Percentiles rank a stretch among this genome's conserved stretches.
phyloP scores from a whole-genome alignment of 2,888 invertebrate genomes.

The Neocrepidodera transversa region DNA sequence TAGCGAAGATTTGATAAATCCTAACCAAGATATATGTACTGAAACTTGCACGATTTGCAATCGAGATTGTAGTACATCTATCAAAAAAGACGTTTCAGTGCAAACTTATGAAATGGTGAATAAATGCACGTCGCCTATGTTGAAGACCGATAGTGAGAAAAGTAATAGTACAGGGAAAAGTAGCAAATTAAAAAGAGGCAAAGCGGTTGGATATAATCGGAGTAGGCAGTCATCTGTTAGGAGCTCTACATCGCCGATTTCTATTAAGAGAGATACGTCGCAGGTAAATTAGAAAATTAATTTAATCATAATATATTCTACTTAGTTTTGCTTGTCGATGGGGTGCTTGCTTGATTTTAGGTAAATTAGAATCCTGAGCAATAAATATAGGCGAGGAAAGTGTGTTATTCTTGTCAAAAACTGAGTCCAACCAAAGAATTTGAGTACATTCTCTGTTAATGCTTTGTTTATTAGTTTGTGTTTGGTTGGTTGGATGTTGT shows the following conservation, averaged over 20 bases:
- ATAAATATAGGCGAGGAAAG: too few species aligned
- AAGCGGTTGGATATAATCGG: conserved; percentile 18
- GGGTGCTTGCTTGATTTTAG: too few species aligned
- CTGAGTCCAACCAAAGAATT: too few species aligned
- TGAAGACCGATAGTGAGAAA: conserved; percentile 44
- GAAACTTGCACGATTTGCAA: conserved; percentile 12
- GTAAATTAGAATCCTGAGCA: too few species aligned
- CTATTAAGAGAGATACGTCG: conserved; percentile 8
- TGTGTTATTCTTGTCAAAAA: too few species aligned
- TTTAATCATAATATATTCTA: background rate
- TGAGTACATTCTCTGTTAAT: too few species aligned
- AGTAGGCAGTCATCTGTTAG: conserved; percentile 22
- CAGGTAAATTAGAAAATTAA: conserved; percentile 1
- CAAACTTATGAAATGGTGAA: conserved; percentile 63
- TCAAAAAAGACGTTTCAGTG: conserved; percentile 62
- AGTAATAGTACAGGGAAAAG: conserved; percentile 30
- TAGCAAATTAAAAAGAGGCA: conserved; percentile 30
- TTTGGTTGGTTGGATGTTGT: too few species aligned
- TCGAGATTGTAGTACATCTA: background rate
- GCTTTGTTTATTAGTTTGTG: too few species aligned
- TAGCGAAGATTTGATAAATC: conserved; percentile 55
- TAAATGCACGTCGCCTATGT: conserved; percentile 58
- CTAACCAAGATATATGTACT: conserved; percentile 4
- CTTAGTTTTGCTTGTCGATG: too few species aligned
- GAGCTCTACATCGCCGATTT: conserved; percentile 9